Base-by-base conservation (phyloP, 2,888 invertebrate genomes). In the Ethmia dodecea region DNA sequence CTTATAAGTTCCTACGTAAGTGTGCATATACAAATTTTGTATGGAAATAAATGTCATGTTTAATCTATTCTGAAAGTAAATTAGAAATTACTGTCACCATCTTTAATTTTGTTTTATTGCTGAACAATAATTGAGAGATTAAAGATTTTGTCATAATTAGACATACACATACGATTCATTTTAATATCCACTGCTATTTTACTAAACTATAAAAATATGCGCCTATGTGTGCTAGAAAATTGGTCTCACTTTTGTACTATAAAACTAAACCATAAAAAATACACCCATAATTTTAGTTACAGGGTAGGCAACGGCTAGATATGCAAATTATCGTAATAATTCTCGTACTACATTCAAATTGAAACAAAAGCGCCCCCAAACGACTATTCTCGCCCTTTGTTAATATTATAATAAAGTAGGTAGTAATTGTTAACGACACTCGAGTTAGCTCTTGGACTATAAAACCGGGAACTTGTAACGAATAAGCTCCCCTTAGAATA, bases 361-460 rank as follows among this genome's bases (percentile, higher is more conserved):
- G 79, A 84, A 83, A 83, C 83, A 84, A 84, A 64, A 60, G 76
- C 61, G 49, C 49, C 62, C 80, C 69, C 73, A 64, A 59, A 57
- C 65, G 53, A 61, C 52, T 56, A 54, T 70, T 65, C 59, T 63
- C 64, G 69, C 70, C 72, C 74, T 62, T 81, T 79, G 76, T 80
- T 71, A 71, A 68, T 64, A 62, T 67, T 65, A 72, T 77, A 76
- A 78, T 78, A 63, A 70, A 77, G 65, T 74, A 70, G 77, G 65
- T 74, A 71, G 65, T 68, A 68, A 76, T 72, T 64, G 61, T 69
- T 77, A 78, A 79, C 61, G 71, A 66, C 64, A 65, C 78, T 81
- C 53, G 49, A 69, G 64, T 67, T 61, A 61, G 61, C 60, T 61
- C 60, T 38, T 52, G 67, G 63, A 52, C 52, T 64, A 64, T 71